Evolutionary conservation across 2,113 vertebrate species (phyloP).

Genomic region (Hemichromis elongatus): DNA sequence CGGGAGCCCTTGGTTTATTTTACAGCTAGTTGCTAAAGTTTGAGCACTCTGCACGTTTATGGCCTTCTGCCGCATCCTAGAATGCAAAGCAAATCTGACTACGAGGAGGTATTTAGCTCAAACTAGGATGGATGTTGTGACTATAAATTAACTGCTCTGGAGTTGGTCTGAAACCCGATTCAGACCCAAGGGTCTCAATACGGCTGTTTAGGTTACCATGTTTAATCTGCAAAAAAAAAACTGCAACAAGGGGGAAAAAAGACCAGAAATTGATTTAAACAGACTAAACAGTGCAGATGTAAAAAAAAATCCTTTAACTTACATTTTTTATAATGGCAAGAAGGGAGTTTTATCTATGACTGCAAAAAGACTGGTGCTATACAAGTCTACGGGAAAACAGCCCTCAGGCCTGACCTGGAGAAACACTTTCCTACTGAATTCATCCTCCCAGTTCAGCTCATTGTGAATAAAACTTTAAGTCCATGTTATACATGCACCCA

Average conservation of each 20-base stretch:
- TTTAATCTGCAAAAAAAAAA: too few species aligned
- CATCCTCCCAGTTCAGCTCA: not conserved
- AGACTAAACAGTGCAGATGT: not conserved
- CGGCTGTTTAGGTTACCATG: too few species aligned
- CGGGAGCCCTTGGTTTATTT: rapidly evolving
- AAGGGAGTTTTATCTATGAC: not conserved
- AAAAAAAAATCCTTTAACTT: rapidly evolving
- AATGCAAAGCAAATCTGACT: not conserved
- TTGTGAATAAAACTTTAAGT: not conserved
- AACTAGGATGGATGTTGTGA: too few species aligned
- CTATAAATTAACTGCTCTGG: too few species aligned
- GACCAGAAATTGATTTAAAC: not conserved
- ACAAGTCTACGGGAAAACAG: not conserved
- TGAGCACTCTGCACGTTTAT: not conserved
- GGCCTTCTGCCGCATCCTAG: rapidly evolving
- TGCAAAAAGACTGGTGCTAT: not conserved
- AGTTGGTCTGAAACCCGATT: too few species aligned
- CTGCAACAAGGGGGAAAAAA: not conserved
- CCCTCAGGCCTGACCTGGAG: not conserved
- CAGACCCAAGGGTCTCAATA: too few species aligned
- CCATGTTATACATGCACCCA: not conserved
- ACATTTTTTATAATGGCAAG: not conserved
- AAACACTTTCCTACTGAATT: not conserved
- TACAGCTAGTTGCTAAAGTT: not conserved
- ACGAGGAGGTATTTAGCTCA: rapidly evolving